A percentile compares a stretch with the other conserved stretches of the same genome.
Evolutionary conservation across 23 tunicate genomes (phyloP).

Genomic region (Pegea sp.): DNA sequence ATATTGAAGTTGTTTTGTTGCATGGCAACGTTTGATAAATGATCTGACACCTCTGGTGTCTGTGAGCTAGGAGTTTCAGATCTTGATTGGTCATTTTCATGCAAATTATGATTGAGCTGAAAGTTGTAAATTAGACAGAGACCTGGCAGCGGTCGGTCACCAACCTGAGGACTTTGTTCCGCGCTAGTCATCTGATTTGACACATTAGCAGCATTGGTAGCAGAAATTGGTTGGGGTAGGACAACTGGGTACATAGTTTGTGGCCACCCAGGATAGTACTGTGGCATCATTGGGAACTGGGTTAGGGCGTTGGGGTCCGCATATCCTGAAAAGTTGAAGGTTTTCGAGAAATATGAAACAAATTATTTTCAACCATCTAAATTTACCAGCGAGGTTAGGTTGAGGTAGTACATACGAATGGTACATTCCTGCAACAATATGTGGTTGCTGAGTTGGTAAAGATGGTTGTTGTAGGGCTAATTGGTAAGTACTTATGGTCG

Average conservation of each 20-base stretch:
- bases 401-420: no score
- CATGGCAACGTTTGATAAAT: slow-evolving; percentile 31
- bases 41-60: slow-evolving; percentile 12
- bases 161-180: no score
- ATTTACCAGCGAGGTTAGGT: no score
- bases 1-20: slow-evolving; percentile 28
- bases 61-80: slow-evolving; percentile 19
- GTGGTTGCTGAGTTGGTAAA: no score
- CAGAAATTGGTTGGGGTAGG: slow-evolving; percentile 41
- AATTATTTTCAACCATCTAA: no score
- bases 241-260: slow-evolving; percentile 20
- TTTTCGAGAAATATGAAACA: no score
- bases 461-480: no score
- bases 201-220: slow-evolving; percentile 23
- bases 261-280: slow-evolving; percentile 24
- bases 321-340: slow-evolving; percentile 12
- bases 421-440: no score
- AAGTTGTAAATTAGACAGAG: no score
- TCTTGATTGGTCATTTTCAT: slow-evolving; percentile 23
- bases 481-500: no score
- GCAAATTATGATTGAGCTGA: no score
- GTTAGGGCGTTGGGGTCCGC: slow-evolving; percentile 29
- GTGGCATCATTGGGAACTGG: slow-evolving; percentile 73
- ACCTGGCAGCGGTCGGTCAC: no score
- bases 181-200: slow-evolving; percentile 21